These are phyloP conservation scores for Baryphthengus martii DNA, from an alignment of 2,113 vertebrate species.

Conservation along the genomic window DNA sequence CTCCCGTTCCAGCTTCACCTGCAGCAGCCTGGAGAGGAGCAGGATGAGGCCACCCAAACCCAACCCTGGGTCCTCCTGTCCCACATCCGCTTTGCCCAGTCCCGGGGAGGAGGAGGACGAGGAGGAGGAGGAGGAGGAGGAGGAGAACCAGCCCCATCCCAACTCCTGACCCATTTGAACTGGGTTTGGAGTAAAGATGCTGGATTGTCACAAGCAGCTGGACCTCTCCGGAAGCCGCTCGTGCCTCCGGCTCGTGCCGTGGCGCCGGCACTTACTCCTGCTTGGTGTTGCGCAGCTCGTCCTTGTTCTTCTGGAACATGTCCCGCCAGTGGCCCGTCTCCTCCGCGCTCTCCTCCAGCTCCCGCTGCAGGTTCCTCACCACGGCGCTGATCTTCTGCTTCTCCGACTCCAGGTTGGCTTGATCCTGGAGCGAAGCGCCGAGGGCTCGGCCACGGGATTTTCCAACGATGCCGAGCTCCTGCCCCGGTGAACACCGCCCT, in stretches of 20 bases:
- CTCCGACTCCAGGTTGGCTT: slow-evolving; percentile 84
- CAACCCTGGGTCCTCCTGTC: rapidly evolving
- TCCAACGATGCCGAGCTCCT: background rate
- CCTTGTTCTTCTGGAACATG: slow-evolving; percentile 89
- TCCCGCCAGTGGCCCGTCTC: slow-evolving; percentile 90
- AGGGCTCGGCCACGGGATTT: background rate
- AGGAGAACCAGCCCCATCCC: background rate
- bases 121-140: background rate
- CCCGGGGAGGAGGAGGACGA: background rate
- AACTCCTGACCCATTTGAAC: rapidly evolving
- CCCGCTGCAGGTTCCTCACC: slow-evolving; percentile 83
- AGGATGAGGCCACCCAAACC: background rate
- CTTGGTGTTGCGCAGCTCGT: slow-evolving; percentile 84
- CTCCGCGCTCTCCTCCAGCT: slow-evolving; percentile 88
- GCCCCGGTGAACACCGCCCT: rapidly evolving
- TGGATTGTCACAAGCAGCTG: rapidly evolving
- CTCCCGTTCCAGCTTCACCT: slow-evolving; percentile 90
- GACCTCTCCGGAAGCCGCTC: background rate
- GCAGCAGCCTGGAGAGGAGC: slow-evolving; percentile 78
- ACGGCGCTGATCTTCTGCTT: slow-evolving; percentile 81
- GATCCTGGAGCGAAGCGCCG: slow-evolving; percentile 67
- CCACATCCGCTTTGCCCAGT: rapidly evolving
- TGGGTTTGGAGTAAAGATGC: background rate
- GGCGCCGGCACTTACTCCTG: slow-evolving; percentile 80
- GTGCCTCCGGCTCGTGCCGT: rapidly evolving